Conservation (phyloP, 1,140 invertebrate species). For the Alviniconcha marisindica region DNA sequence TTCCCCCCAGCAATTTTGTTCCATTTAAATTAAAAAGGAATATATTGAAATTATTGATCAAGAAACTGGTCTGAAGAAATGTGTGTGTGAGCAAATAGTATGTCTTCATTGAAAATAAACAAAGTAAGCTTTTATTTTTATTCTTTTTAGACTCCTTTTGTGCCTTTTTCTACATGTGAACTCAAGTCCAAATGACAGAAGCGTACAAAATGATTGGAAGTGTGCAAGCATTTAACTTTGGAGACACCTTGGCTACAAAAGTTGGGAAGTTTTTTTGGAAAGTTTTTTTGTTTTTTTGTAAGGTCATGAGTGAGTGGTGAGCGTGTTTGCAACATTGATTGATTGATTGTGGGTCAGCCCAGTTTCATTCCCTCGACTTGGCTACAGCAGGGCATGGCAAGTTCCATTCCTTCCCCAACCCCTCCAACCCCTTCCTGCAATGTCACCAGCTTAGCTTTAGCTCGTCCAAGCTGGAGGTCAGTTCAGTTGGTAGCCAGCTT, state of each 20-base stretch:
- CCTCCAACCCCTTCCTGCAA: too few species aligned
- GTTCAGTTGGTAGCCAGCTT: too few species aligned
- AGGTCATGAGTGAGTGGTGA: neutral
- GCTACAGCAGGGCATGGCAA: neutral
- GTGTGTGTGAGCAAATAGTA: neutral
- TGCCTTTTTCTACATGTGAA: conserved; percentile 17
- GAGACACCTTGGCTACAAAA: too few species aligned
- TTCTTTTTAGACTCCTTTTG: conserved; percentile 14
- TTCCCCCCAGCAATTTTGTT: too few species aligned
- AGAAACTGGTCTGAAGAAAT: neutral
- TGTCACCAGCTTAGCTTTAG: too few species aligned
- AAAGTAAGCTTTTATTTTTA: neutral
- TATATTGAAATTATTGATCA: neutral
- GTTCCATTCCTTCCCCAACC: neutral
- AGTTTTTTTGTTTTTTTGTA: conserved; percentile 2
- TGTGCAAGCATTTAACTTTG: neutral
- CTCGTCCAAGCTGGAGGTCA: too few species aligned
- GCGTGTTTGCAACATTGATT: neutral
- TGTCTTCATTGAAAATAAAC: neutral
- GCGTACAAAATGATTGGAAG: neutral
- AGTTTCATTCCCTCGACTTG: neutral
- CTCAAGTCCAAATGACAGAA: neutral
- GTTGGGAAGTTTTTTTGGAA: neutral
- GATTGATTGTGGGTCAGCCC: neutral
- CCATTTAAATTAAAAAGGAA: neutral